Evolutionary conservation across 2,888 invertebrate species (phyloP).

Genomic region (Ariolimax columbianus): DNA sequence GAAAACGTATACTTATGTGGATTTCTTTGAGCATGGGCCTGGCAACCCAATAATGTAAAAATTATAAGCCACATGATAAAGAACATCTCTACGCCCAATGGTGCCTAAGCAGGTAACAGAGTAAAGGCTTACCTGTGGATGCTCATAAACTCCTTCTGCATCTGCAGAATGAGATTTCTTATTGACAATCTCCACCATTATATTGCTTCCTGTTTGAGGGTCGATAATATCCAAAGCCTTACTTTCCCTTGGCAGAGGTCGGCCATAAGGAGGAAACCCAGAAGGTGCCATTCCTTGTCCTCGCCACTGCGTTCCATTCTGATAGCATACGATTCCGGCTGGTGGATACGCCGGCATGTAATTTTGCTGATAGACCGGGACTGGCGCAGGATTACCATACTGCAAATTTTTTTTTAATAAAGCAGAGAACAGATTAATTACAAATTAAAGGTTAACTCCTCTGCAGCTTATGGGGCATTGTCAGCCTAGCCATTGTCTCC

Average conservation of each 20-base stretch:
- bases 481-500: no score
- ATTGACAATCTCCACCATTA: slow-evolving; percentile 43
- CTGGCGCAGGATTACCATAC: slow-evolving; percentile 10
- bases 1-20: no score
- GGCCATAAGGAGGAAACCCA: not conserved
- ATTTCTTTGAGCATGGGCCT: no score
- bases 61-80: no score
- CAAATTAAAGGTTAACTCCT: no score
- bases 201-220: slow-evolving; percentile 46
- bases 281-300: not conserved
- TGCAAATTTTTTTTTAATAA: no score
- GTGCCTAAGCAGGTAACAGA: no score
- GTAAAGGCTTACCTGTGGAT: slow-evolving; percentile 11
- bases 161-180: slow-evolving; percentile 6
- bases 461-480: no score
- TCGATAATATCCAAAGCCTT: slow-evolving; percentile 46
- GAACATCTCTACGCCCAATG: no score
- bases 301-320: slow-evolving; percentile 35
- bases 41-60: no score
- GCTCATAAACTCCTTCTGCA: slow-evolving; percentile 28
- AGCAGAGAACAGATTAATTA: no score
- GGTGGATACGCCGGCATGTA: not conserved
- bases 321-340: not conserved
- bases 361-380: slow-evolving; percentile 27
- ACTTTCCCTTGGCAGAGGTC: slow-evolving; percentile 35